A percentile compares a stretch with the other conserved stretches of the same genome.
Conservation (phyloP, 2,797 vertebrate genomes). For the Tenualosa ilisha region DNA sequence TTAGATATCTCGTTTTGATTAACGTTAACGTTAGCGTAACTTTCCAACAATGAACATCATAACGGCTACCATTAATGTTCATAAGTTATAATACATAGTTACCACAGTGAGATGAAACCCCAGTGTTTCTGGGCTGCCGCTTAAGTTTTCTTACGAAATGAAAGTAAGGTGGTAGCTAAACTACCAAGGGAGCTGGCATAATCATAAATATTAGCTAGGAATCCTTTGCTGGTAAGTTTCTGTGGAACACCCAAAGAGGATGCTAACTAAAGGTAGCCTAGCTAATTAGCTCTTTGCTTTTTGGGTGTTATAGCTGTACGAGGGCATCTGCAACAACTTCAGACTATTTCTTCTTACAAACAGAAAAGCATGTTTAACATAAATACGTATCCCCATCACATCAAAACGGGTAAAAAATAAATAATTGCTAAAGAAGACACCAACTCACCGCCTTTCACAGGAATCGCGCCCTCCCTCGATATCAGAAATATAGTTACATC, state of each 20-base stretch:
- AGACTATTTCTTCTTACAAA: not conserved
- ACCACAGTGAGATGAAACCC: not conserved
- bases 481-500: slow-evolving; percentile 36
- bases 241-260: slow-evolving; percentile 24
- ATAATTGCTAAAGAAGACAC: slow-evolving; percentile 13
- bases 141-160: not conserved
- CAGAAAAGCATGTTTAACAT: not conserved
- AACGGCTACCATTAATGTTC: slow-evolving; percentile 1
- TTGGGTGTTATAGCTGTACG: not conserved
- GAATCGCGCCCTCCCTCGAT: slow-evolving; percentile 43
- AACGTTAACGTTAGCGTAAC: slow-evolving; percentile 5
- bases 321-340: not conserved
- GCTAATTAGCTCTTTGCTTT: slow-evolving; percentile 28
- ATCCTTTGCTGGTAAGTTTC: slow-evolving; percentile 11
- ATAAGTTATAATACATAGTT: slow-evolving; percentile 19
- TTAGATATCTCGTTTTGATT: not conserved
- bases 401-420: not conserved
- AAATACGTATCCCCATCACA: not conserved
- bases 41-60: slow-evolving; percentile 22
- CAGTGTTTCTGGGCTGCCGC: not conserved
- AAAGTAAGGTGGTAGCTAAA: not conserved
- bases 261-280: slow-evolving; percentile 19
- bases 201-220: not conserved
- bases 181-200: not conserved
- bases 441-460: slow-evolving; percentile 32